Evolutionary conservation across 2,888 invertebrate genomes (phyloP).

Genomic region (Agrotis segetum): DNA sequence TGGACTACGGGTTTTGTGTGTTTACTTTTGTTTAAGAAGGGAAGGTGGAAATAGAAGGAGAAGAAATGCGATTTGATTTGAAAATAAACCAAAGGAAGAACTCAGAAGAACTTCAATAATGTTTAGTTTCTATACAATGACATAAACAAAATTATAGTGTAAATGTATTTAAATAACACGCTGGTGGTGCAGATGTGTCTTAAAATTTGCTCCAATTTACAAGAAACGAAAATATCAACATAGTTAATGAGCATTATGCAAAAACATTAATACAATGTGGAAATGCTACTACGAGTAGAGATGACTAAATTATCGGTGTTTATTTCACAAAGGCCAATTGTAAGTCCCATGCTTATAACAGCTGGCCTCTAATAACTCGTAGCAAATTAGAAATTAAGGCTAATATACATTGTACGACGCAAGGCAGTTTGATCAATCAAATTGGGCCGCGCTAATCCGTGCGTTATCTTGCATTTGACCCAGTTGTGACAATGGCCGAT

Average conservation of each 20-base stretch:
- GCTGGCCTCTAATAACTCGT: slow-evolving; percentile 29
- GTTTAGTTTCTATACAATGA: too few species aligned
- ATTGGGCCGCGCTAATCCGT: slow-evolving; percentile 72
- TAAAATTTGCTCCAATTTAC: too few species aligned
- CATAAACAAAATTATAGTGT: too few species aligned
- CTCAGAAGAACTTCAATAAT: too few species aligned
- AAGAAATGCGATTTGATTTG: too few species aligned
- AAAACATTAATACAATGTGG: background rate
- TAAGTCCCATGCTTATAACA: slow-evolving; percentile 5
- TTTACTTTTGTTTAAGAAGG: background rate
- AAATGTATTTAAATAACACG: too few species aligned
- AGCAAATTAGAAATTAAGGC: slow-evolving; percentile 49
- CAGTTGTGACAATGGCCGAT: slow-evolving; percentile 72
- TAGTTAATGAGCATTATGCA: background rate
- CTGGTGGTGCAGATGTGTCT: too few species aligned
- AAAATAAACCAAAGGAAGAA: too few species aligned
- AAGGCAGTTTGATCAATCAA: slow-evolving; percentile 73
- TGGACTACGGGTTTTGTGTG: background rate
- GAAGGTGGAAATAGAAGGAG: too few species aligned
- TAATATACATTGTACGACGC: slow-evolving; percentile 57
- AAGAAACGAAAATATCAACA: background rate
- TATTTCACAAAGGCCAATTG: background rate
- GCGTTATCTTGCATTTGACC: slow-evolving; percentile 74
- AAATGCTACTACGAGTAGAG: background rate
- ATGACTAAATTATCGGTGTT: background rate